phyloP scores from a whole-genome alignment of 2,888 invertebrate genomes.

The Xiphydria camelus region DNA sequence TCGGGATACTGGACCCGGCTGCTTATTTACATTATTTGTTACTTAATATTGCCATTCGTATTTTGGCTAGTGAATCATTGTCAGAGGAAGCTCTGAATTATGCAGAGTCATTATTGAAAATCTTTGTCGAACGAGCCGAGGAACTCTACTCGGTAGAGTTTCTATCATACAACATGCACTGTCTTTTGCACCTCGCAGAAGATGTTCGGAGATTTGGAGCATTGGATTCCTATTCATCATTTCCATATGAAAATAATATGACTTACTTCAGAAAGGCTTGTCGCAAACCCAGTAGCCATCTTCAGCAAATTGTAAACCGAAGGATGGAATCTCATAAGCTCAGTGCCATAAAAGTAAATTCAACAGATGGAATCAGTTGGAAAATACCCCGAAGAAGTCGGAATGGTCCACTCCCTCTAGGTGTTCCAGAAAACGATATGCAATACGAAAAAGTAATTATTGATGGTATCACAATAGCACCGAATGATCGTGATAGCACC shows the following conservation, averaged over 20 bases:
- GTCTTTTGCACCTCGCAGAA: slow-evolving; percentile 9
- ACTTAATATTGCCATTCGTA: slow-evolving; percentile 11
- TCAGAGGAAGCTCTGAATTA: neutral
- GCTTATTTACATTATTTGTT: slow-evolving; percentile 16
- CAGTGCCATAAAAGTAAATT: too few species aligned
- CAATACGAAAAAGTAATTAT: too few species aligned
- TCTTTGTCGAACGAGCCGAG: slow-evolving; percentile 3
- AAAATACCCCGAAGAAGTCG: too few species aligned
- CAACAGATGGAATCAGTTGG: too few species aligned
- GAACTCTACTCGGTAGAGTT: slow-evolving; percentile 6
- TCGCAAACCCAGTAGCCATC: slow-evolving; percentile 4
- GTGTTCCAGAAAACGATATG: too few species aligned
- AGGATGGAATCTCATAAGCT: neutral
- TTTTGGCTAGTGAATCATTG: neutral
- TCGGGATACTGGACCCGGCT: slow-evolving; percentile 7
- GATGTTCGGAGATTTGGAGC: slow-evolving; percentile 9
- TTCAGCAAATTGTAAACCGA: slow-evolving; percentile 12
- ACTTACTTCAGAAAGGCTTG: slow-evolving; percentile 10
- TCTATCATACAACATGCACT: slow-evolving; percentile 13
- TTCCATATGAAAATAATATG: slow-evolving; percentile 22
- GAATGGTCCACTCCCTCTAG: too few species aligned
- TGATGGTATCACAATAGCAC: too few species aligned
- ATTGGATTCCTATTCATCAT: slow-evolving; percentile 16
- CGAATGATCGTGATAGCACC: too few species aligned
- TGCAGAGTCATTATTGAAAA: too few species aligned